Evolutionary conservation across 2,888 invertebrate species (phyloP).

Genomic region (Macaria liturata): DNA sequence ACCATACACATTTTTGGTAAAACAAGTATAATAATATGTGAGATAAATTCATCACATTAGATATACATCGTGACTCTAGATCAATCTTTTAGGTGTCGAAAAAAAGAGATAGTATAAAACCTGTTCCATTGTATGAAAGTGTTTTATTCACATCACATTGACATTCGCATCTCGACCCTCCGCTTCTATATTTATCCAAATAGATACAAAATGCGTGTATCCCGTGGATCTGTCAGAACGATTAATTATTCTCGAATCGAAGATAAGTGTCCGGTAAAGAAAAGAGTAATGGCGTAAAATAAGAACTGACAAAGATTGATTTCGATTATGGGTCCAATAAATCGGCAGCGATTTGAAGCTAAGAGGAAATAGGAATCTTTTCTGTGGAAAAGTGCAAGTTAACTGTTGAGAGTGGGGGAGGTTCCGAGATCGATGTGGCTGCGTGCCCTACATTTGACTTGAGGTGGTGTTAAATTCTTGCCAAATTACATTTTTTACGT

Average conservation of each 20-base stretch:
- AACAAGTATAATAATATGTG: too few relatives aligned
- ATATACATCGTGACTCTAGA: too few relatives aligned
- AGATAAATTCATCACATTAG: too few relatives aligned
- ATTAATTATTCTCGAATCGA: constrained; percentile 39
- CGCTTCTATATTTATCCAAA: constrained; percentile 2
- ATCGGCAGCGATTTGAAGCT: constrained; percentile 26
- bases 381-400: constrained; percentile 20
- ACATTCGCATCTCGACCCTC: too few relatives aligned
- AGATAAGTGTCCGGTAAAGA: constrained; percentile 38
- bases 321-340: constrained; percentile 36
- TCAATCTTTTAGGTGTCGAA: too few relatives aligned
- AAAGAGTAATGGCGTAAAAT: constrained; percentile 36
- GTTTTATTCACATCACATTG: too few relatives aligned
- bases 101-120: too few relatives aligned
- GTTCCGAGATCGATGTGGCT: constrained; percentile 4
- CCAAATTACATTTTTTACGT: too few relatives aligned
- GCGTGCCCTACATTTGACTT: constrained; percentile 3
- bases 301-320: constrained; percentile 38
- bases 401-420: constrained; percentile 13
- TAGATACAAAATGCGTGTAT: constrained; percentile 23
- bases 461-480: too few relatives aligned
- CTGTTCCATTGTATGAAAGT: too few relatives aligned
- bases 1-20: too few relatives aligned
- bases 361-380: constrained; percentile 18
- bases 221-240: constrained; percentile 25